Base-by-base conservation (phyloP, 1,140 invertebrate species). In the Xylocopa sonorina region DNA sequence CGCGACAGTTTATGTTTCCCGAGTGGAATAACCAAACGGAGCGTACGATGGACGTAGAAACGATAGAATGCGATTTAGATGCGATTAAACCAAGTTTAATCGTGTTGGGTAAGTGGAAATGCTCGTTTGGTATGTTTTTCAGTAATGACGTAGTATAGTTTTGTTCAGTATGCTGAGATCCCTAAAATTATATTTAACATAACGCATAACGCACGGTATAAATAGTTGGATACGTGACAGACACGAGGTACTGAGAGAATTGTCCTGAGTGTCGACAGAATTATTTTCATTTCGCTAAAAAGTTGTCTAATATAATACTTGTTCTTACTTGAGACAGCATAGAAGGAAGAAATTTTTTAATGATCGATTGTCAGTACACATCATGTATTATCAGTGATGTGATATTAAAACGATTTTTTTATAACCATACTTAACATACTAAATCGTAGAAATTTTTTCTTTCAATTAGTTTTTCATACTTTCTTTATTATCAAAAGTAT, bases 81-180 rank as follows among this genome's bases (percentile, higher is more conserved):
- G 38, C 46, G 64, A 34, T n/a, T 77, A 41, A 16, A 77, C 32
- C 32, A 60, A 1, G 41, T 50, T 51, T 0, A 43, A 2, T 71
- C 68, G 38, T 46, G 27, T 41, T 41, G 43, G 75, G 75, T 69
- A 77, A 77, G 74, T 77, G 75, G 5, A 58, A n/a, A 48, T n/a
- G 24, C 27, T 60, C 55, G 75, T 53, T 69, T 24, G 55, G 75
- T 78, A 71, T 50, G 55, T 18, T 78, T 60, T 62, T 51, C 50
- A 50, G 34, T 46, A 75, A n/a, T 66, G 24, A 64, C 18, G 41
- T 69, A 50, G 24, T 64, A 29, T 78, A 50, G 48, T 1, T 71
- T 71, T 50, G n/a, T 32, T 50, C 21, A 18, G 46, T 46, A 18
- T 41, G 32, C 9, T 38, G 7, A 5, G 55, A 32, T n/a, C 32